Evolutionary conservation across 2,888 invertebrate species (phyloP).

Genomic region (Sepioteuthis lessoniana): DNA sequence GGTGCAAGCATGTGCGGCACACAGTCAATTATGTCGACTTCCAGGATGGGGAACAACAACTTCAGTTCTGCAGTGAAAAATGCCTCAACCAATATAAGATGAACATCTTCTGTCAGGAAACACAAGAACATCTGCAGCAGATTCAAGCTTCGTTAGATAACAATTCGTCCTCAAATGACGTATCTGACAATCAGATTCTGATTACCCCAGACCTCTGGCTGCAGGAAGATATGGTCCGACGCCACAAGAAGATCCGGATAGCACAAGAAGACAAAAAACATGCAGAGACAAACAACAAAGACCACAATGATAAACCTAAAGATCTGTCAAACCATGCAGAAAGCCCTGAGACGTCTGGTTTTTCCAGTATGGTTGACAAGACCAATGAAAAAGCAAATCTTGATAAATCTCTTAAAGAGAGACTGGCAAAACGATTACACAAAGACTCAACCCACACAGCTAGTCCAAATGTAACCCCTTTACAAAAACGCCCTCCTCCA

Average conservation of each 20-base stretch:
- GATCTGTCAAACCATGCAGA: conserved; percentile 41
- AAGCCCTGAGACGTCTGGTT: conserved; percentile 47
- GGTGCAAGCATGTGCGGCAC: conserved; percentile 92
- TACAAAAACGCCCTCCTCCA: conserved; percentile 47
- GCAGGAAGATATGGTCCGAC: conserved; percentile 72
- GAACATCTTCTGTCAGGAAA: conserved; percentile 95
- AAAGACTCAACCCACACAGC: conserved; percentile 46
- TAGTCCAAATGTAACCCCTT: conserved; percentile 47
- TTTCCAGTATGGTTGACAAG: conserved; percentile 14
- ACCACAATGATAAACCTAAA: conserved; percentile 47
- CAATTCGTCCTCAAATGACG: conserved; percentile 51
- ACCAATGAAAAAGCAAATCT: conserved; percentile 36
- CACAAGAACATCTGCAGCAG: conserved; percentile 88
- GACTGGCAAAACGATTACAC: conserved; percentile 39
- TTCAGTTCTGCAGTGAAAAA: conserved; percentile 92
- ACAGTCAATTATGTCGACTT: conserved; percentile 94
- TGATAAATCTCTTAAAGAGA: conserved; percentile 49
- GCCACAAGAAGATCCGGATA: conserved; percentile 50
- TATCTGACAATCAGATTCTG: conserved; percentile 75
- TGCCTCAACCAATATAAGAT: conserved; percentile 96
- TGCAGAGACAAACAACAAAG: conserved; percentile 49
- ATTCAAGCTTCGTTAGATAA: conserved; percentile 76
- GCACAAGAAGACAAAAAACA: conserved; percentile 51
- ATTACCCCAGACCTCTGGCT: conserved; percentile 95
- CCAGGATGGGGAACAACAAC: conserved; percentile 90